These are phyloP conservation scores for Eupithecia pulchellata DNA, from an alignment of 2,888 invertebrate genomes.

Conservation along the genomic window DNA sequence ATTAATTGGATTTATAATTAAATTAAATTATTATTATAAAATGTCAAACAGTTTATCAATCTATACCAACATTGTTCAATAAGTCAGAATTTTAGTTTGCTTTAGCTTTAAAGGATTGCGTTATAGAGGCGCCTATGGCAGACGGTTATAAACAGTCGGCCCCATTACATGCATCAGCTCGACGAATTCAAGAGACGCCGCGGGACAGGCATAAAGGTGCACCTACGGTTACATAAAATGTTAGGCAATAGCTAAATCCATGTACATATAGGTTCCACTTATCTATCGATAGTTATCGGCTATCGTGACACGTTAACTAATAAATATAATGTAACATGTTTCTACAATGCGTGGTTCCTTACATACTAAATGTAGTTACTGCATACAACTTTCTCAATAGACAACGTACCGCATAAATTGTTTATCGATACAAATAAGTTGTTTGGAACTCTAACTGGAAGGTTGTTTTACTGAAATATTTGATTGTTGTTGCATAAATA, in stretches of 20 bases:
- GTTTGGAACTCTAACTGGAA: slow-evolving; percentile 6
- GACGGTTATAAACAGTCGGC: too few species aligned
- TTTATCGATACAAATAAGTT: slow-evolving; percentile 24
- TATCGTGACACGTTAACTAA: slow-evolving; percentile 7
- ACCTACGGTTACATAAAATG: not conserved
- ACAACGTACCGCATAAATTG: slow-evolving; percentile 25
- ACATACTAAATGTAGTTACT: slow-evolving; percentile 30
- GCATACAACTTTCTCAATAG: slow-evolving; percentile 29
- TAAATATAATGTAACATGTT: slow-evolving; percentile 26
- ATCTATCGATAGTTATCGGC: slow-evolving; percentile 15
- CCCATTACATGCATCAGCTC: too few species aligned
- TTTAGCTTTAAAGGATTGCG: too few species aligned
- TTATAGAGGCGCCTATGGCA: too few species aligned
- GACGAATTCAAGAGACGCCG: too few species aligned
- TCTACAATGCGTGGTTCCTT: slow-evolving; percentile 22
- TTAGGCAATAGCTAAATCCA: slow-evolving; percentile 4
- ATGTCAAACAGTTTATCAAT: too few species aligned
- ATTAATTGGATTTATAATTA: too few species aligned
- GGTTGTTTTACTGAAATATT: slow-evolving; percentile 18
- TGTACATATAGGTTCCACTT: not conserved
- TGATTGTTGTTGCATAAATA: slow-evolving; percentile 19
- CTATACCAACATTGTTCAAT: too few species aligned
- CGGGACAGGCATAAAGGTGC: too few species aligned
- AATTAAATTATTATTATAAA: too few species aligned
- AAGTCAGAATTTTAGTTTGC: too few species aligned